A percentile compares a stretch with the other conserved stretches of the same genome.
Conservation (phyloP, 2,113 vertebrate species). For the Phylloscopus trochiloides region DNA sequence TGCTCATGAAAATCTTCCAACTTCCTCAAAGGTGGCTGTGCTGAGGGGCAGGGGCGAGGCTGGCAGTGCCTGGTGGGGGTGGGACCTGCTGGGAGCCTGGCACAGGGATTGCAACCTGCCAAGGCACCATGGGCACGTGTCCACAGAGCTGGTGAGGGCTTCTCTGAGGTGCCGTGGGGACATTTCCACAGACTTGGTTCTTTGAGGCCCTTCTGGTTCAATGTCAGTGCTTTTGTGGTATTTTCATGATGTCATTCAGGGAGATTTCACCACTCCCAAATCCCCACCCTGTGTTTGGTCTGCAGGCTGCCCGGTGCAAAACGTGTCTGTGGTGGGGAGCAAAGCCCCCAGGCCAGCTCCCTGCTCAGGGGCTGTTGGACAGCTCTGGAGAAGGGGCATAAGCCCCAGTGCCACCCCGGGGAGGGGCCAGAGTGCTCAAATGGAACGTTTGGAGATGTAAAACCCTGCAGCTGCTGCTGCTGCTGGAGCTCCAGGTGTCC, state of each 20-base stretch:
- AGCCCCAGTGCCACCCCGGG: not conserved
- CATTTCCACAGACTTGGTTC: not conserved
- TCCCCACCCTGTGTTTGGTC: not conserved
- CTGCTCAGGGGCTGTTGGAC: rapidly evolving
- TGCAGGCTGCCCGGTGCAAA: not conserved
- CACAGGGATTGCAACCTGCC: not conserved
- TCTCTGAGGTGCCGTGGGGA: not conserved
- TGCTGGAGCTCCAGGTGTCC: rapidly evolving
- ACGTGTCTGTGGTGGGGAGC: not conserved
- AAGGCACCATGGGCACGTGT: not conserved
- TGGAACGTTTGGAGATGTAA: rapidly evolving
- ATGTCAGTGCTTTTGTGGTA: not conserved
- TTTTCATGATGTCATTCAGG: not conserved
- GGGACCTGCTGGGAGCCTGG: conserved; percentile 15
- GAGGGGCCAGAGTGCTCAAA: not conserved
- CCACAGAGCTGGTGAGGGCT: not conserved
- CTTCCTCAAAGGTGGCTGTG: not conserved
- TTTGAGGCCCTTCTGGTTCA: not conserved
- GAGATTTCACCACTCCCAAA: not conserved
- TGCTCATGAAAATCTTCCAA: not conserved
- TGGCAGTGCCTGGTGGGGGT: not conserved
- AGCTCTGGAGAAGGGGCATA: not conserved
- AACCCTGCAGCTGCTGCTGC: not conserved
- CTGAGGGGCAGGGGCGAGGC: not conserved
- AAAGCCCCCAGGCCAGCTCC: not conserved